Conservation (phyloP, 2,797 vertebrate genomes). For the Rallus crepitans region DNA sequence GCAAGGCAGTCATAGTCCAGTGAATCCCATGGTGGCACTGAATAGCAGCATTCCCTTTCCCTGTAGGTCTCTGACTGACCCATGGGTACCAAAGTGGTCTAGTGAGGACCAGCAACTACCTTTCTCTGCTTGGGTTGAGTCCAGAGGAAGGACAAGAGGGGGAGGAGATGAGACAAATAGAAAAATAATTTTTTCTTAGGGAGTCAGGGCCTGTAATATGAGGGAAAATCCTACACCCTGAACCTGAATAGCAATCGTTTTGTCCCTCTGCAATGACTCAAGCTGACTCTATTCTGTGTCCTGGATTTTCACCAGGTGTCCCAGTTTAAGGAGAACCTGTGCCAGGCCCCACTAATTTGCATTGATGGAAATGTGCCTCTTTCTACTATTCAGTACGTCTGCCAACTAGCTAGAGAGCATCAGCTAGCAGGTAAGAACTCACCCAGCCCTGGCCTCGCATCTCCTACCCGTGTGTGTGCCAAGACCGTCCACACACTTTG, state of each 20-base stretch:
- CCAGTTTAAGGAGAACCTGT: slow-evolving; percentile 85
- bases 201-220: neutral
- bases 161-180: neutral
- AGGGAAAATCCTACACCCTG: neutral
- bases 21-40: neutral
- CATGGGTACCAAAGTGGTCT: neutral
- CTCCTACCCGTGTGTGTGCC: neutral
- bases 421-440: slow-evolving; percentile 80
- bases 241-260: neutral
- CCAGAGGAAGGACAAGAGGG: neutral
- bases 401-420: slow-evolving; percentile 82
- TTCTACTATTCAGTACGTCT: slow-evolving; percentile 88
- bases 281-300: neutral
- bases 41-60: neutral
- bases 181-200: neutral
- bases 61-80: neutral
- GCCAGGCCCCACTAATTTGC: slow-evolving; percentile 84
- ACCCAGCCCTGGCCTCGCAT: neutral
- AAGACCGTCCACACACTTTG: neutral
- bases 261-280: neutral
- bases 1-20: neutral
- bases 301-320: slow-evolving; percentile 83
- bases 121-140: neutral
- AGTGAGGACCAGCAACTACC: neutral
- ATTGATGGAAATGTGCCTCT: slow-evolving; percentile 90